Percentiles rank a stretch among this genome's conserved stretches.
phyloP scores from a whole-genome alignment of 2,888 invertebrate genomes.

The Saturnia pavonia region DNA sequence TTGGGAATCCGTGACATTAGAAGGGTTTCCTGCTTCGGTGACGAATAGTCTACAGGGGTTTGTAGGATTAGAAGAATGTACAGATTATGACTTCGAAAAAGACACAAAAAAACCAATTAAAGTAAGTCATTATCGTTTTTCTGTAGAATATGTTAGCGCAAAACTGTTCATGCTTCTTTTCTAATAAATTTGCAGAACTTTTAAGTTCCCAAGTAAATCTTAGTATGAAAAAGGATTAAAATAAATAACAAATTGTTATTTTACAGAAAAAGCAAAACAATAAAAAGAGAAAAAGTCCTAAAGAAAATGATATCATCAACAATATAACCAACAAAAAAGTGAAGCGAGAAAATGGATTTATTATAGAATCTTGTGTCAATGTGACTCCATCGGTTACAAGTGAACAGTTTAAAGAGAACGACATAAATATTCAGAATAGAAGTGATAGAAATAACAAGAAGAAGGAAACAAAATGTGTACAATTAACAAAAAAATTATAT shows the following conservation, averaged over 20 bases:
- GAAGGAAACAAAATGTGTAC: conserved; percentile 24
- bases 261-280: conserved; percentile 46
- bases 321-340: conserved; percentile 45
- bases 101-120: conserved; percentile 60
- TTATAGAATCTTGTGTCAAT: conserved; percentile 56
- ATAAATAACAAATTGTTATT: neutral
- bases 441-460: conserved; percentile 23
- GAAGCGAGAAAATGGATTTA: conserved; percentile 63
- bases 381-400: conserved; percentile 54
- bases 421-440: conserved; percentile 32
- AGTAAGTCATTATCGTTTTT: conserved; percentile 39
- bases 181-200: no score
- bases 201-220: no score
- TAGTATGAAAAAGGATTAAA: neutral
- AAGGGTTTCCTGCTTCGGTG: conserved; percentile 73
- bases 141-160: neutral
- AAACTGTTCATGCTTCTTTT: neutral
- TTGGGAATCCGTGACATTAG: conserved; percentile 86
- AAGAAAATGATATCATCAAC: conserved; percentile 39
- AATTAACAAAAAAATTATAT: conserved; percentile 23
- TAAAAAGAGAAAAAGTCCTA: conserved; percentile 30
- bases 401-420: conserved; percentile 33
- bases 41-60: conserved; percentile 83
- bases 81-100: conserved; percentile 83
- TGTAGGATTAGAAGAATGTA: conserved; percentile 89